Evolutionary conservation across 2,888 invertebrate genomes (phyloP), one percentile per base, ranked within the genome.

Genomic region (Cataglyphis livida): DNA sequence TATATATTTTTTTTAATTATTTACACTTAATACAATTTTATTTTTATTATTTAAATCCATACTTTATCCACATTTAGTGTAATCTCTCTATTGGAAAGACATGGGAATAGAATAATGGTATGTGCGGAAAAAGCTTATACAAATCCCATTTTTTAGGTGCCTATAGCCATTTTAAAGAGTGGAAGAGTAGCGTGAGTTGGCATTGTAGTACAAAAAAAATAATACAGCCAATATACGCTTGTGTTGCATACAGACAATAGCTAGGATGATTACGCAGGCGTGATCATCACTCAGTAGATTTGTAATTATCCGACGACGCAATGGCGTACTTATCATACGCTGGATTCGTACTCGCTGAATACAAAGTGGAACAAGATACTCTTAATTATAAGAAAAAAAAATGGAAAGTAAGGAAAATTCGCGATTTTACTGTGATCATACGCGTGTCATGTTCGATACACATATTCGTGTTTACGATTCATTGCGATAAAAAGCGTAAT

Each of bases 241-340:
- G 90, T 93, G 90, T 93, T 92, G 91, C 92, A 90, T 85, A 90
- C 90, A 89, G 93, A 93, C 92, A 93, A 93, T 93, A 93, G 92
- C 87, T 91, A 87, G 88, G 82, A 85, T 61, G 88, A 93, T 93
- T 92, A 92, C 93, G 93, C 93, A 91, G 93, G 93, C 93, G 93
- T 93, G 91, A 92, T 93, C 85, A 68, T 91, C 88, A 78, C 68
- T 38, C 81, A 78, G 83, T 90, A 91, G 87, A 87, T 89, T 91
- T 91, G 85, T 86, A 85, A 85, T 86, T 70, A 79, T 62, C 54
- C 54, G 65, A 68, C 21, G 48, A 68, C 18, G 48, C 44, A 51
- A 51, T 66, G 86, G 71, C 88, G 86, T 86, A 70, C 76, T 82
- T 82, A 65, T 62, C 68, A 79, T 88, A 84, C 84, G 89, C 78